These are phyloP conservation scores for Pelagia noctiluca DNA, from an alignment of 30 jellyfish, hydroid and myxozoan species.

Conservation along the genomic window DNA sequence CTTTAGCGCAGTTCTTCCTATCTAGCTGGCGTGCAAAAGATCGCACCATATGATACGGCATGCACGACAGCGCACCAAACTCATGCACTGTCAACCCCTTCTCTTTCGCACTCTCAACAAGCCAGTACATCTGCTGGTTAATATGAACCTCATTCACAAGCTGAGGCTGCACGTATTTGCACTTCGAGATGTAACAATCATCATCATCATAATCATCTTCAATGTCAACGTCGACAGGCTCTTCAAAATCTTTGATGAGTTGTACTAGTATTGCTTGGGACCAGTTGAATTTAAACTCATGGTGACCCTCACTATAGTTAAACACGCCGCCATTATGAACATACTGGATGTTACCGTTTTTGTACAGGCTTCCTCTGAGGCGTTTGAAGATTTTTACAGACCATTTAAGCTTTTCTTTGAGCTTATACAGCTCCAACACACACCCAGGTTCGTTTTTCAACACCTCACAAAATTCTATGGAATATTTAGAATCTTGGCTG, in stretches of 20 bases:
- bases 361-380: conserved; percentile 59
- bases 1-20: conserved; percentile 27
- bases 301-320: background rate
- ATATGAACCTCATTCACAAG: conserved; percentile 63
- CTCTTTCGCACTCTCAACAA: conserved; percentile 53
- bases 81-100: conserved; percentile 70
- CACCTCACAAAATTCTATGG: background rate
- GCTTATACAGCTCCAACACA: conserved; percentile 30
- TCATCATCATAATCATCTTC: conserved; percentile 65
- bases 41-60: conserved; percentile 75
- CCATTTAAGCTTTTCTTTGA: conserved; percentile 15
- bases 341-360: conserved; percentile 81
- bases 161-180: conserved; percentile 73
- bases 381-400: conserved; percentile 22
- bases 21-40: conserved; percentile 59
- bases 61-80: conserved; percentile 65
- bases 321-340: conserved; percentile 65
- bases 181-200: conserved; percentile 55
- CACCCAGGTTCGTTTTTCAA: conserved; percentile 46
- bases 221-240: conserved; percentile 62
- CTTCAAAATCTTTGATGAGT: conserved; percentile 44
- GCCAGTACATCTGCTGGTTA: conserved; percentile 72
- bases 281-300: background rate
- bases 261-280: conserved; percentile 38
- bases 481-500: background rate